These are phyloP conservation scores for Bibio marci DNA, from an alignment of 2,888 invertebrate species.

Conservation along the genomic window DNA sequence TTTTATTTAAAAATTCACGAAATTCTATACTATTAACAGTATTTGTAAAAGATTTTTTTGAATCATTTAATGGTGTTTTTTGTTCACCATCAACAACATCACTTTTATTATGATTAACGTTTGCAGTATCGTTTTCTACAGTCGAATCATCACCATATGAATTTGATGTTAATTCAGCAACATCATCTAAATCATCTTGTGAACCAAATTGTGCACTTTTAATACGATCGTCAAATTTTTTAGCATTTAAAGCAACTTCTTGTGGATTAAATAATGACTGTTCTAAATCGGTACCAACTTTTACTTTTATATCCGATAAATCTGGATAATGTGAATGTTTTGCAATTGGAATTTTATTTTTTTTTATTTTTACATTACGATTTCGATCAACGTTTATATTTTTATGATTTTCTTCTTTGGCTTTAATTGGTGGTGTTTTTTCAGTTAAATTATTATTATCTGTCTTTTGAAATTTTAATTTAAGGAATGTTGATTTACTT, in stretches of 20 bases:
- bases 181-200: slow-evolving; percentile 28
- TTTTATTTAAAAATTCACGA: slow-evolving; percentile 24
- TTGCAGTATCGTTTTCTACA: slow-evolving; percentile 6
- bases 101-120: neutral
- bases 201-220: slow-evolving; percentile 24
- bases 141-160: slow-evolving; percentile 3
- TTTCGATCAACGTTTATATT: neutral
- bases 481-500: no score
- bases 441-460: no score
- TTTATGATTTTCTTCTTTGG: no score
- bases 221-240: slow-evolving; percentile 27
- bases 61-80: neutral
- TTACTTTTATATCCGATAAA: slow-evolving; percentile 25
- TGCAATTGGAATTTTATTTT: slow-evolving; percentile 13
- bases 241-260: slow-evolving; percentile 27
- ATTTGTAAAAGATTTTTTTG: slow-evolving; percentile 18
- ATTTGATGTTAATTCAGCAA: slow-evolving; percentile 20
- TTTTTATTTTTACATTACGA: slow-evolving; percentile 4
- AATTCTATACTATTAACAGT: slow-evolving; percentile 28
- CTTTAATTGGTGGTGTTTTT: no score
- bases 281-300: slow-evolving; percentile 23
- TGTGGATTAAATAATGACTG: slow-evolving; percentile 24
- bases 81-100: slow-evolving; percentile 3
- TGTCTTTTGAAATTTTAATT: no score
- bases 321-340: slow-evolving; percentile 28